Base-by-base conservation (phyloP, 2,888 invertebrate species). In the Parnassius apollo region DNA sequence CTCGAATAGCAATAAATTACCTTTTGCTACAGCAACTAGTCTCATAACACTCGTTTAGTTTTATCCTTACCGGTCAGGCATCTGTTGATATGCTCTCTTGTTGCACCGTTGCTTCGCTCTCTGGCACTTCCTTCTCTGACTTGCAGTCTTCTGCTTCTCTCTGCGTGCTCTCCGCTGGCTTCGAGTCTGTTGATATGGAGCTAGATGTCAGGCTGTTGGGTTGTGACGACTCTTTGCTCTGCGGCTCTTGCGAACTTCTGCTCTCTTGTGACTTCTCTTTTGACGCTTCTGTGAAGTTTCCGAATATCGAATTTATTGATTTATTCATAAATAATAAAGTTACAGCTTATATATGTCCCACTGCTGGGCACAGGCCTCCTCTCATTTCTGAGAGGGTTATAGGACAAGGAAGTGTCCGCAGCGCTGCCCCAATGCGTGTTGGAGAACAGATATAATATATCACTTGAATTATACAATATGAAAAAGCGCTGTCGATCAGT, bases 181-280 rank as follows among this genome's bases (percentile, higher is more conserved):
- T 87, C 35, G 88, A 88, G 69, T 91, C 91, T 35, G 49, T 49
- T 49, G 91, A 89, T 68, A 86, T 86, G 8, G 88, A 87, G 66
- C 88, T 88, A 2, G 91, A 90, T 0, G 91, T 87, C 1, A 90
- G 71, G 57, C 91, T 91, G 79, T 86, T 85, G 0, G 91, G 85
- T 66, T 89, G 89, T 2, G 91, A 90, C 0, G 83, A 79, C 45
- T 90, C 90, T 75, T 88, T 91, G 71, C 88, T 85, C 45, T 72
- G 74, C 0, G 88, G 85, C 49, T 90, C 91, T 74, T 87, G 88
- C 2, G 88, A 86, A 67, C 76, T 83, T 49, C 89, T 78, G 56
- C 65, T 76, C 12, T 86, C 86, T 7, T 80, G 64, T 59, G 79
- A 72, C 68, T 88, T 89, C 9, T 90, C 90, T 77, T 90, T 90